Evolutionary conservation across 2,888 invertebrate genomes (phyloP).

Genomic region (Gisinianus flammeolus): DNA sequence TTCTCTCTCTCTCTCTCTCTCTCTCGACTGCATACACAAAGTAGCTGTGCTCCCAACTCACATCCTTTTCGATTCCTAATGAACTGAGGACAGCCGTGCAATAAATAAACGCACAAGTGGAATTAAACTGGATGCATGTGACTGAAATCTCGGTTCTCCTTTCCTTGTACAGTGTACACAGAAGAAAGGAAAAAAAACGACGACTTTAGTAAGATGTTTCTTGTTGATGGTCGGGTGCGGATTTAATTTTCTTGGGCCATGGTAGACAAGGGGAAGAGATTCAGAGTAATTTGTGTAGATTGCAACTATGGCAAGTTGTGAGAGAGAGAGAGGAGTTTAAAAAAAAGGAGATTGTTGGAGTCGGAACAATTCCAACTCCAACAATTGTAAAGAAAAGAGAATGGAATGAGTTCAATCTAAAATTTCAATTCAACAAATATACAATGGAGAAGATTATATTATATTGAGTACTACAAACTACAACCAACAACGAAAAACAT

Average conservation of each 20-base stretch:
- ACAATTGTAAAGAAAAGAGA: not conserved
- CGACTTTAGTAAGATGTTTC: constrained; percentile 17
- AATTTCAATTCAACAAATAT: not conserved
- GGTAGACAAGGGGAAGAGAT: not conserved
- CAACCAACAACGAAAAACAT: too few relatives aligned
- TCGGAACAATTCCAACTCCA: not conserved
- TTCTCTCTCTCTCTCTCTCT: constrained; percentile 15
- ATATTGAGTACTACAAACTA: not conserved
- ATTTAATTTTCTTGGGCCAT: constrained; percentile 34
- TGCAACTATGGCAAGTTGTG: constrained; percentile 6
- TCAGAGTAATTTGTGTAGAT: constrained; percentile 14
- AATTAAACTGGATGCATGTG: constrained; percentile 41
- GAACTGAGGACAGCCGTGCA: constrained; percentile 39
- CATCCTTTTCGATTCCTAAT: constrained; percentile 37
- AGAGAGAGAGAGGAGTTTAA: not conserved
- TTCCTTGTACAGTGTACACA: not conserved
- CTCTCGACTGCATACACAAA: not conserved
- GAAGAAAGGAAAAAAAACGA: constrained; percentile 3
- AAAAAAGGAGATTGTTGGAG: not conserved
- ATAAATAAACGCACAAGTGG: constrained; percentile 39
- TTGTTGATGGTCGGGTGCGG: constrained; percentile 30
- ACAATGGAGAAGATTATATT: not conserved
- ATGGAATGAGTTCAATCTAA: not conserved
- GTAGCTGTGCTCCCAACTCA: not conserved
- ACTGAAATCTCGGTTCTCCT: constrained; percentile 28